phyloP scores from a whole-genome alignment of 2,113 vertebrate species.

The Papio anubis region DNA sequence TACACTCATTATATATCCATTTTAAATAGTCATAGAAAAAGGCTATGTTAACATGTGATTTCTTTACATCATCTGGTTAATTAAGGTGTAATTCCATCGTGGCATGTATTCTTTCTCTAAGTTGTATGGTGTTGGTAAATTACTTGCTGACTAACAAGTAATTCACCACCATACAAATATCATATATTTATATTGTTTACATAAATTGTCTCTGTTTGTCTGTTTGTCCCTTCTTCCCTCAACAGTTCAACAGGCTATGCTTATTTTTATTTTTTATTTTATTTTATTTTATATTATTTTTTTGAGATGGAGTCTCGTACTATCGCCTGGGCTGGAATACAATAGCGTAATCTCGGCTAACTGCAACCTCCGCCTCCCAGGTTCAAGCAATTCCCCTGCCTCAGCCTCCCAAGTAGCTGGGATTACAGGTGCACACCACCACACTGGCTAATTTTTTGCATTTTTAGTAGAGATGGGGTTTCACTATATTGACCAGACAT shows the following conservation, averaged over 20 bases:
- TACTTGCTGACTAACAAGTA: neutral
- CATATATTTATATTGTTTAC: too few species aligned
- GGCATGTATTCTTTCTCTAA: neutral
- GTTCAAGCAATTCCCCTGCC: too few species aligned
- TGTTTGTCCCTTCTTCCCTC: neutral
- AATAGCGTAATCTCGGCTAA: fast-evolving
- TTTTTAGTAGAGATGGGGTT: too few species aligned
- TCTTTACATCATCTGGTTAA: neutral
- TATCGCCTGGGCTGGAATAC: fast-evolving
- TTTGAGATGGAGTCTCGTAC: too few species aligned
- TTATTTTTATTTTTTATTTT: neutral
- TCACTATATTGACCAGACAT: too few species aligned
- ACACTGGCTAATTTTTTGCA: too few species aligned
- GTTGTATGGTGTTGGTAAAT: neutral
- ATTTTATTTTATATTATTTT: too few species aligned
- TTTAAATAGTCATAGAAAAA: neutral
- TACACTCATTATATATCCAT: neutral
- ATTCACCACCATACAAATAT: too few species aligned
- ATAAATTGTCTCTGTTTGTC: neutral
- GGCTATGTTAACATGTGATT: neutral
- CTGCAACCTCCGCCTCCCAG: fast-evolving
- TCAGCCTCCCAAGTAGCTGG: too few species aligned
- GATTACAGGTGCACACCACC: too few species aligned
- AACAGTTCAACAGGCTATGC: neutral
- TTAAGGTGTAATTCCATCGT: neutral